Evolutionary conservation across 2,797 vertebrate genomes (phyloP).

Genomic region (Premnoplex brunnescens): DNA sequence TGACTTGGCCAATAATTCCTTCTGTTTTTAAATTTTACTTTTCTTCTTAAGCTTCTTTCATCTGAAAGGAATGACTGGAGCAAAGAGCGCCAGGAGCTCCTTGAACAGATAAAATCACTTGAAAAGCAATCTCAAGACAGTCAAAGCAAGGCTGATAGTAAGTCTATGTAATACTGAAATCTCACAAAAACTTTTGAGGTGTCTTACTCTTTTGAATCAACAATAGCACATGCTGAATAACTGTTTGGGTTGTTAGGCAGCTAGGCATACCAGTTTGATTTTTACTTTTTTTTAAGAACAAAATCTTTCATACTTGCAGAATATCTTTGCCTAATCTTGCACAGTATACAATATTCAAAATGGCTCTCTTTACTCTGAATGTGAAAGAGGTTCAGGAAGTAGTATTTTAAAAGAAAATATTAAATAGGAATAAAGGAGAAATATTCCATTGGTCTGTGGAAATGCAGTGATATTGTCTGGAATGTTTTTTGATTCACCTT

Average conservation of each 20-base stretch:
- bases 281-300: neutral
- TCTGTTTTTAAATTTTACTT: neutral
- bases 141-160: constrained; percentile 76
- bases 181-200: neutral
- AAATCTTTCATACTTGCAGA: neutral
- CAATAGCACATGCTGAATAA: neutral
- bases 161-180: constrained; percentile 28
- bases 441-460: neutral
- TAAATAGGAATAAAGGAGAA: neutral
- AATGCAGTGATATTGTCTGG: neutral
- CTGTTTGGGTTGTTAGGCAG: neutral
- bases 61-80: constrained; percentile 80
- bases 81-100: constrained; percentile 77
- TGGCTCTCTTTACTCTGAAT: neutral
- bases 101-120: constrained; percentile 76
- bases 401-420: neutral
- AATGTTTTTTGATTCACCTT: neutral
- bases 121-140: constrained; percentile 81
- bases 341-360: neutral
- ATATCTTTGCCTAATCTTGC: neutral
- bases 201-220: neutral
- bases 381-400: neutral
- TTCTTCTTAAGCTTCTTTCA: constrained; percentile 78
- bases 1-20: neutral
- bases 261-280: neutral